Evolutionary conservation across 35 echinoderm and acorn worm species (phyloP), one percentile per base, ranked within the genome.

Genomic region (Holothuria glaberrima): DNA sequence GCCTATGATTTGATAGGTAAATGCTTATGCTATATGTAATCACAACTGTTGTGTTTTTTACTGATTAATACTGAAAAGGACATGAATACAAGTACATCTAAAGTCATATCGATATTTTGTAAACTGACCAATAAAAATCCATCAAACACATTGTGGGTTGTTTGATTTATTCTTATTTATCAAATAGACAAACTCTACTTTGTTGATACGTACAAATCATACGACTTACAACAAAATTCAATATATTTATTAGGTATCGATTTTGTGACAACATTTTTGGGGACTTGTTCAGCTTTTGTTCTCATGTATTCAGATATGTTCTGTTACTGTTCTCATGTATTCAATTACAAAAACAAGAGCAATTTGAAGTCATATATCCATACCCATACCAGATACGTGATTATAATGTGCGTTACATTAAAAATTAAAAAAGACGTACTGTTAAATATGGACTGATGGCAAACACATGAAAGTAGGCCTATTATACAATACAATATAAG

Each of bases 81-180:
- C 60, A 64, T 64, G 60, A 64, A 64, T 64, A 64, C 13, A 64
- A 64, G 60, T 64, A 64, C 60, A 64, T 64, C 26, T 64, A 64
- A 64, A 64, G 60, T 64, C 60, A 64, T 64, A 64, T 64, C 60
- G 60, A 64, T 64, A 64, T 64, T 64, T 64, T 64, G 60, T 64
- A 64, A 64, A 64, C 60, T 64, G 60, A 64, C 26, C 4, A 14
- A 64, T 64, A 64, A 64, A 59, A 64, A 64, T 64, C 60, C 60
- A 64, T 64, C 60, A 64, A 64, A 64, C 60, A 64, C 60, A 64
- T 64, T 64, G 60, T 64, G 60, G 60, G 60, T 64, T 64, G 60
- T 64, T 64, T 64, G 60, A 64, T 64, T 64, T 14, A 64, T 64
- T 64, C 60, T 64, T 64, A 64, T 64, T 64, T 64, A 64, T 27